phyloP scores from a whole-genome alignment of 2,113 vertebrate genomes.

The Okapia johnstoni region DNA sequence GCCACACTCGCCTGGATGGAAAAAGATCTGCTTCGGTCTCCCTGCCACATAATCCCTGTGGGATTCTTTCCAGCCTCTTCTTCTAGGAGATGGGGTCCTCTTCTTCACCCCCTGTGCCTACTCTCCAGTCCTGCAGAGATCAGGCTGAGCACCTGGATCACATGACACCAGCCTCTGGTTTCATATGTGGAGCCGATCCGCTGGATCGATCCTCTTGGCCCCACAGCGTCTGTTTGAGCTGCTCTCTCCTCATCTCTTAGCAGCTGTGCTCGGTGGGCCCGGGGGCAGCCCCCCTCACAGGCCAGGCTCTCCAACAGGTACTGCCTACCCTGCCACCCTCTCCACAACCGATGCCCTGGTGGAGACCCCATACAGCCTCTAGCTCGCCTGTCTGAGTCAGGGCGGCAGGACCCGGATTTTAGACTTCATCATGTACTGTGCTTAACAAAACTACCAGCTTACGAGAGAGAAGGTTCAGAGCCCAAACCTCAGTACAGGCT shows the following conservation, averaged over 20 bases:
- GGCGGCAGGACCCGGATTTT: fast-evolving
- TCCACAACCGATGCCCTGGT: fast-evolving
- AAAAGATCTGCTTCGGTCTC: background rate
- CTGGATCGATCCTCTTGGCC: background rate
- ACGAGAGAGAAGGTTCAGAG: background rate
- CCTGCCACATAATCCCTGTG: background rate
- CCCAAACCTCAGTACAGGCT: background rate
- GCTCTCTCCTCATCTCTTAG: background rate
- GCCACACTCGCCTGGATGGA: background rate
- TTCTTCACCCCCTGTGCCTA: background rate
- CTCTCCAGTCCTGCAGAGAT: background rate
- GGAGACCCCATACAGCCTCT: background rate
- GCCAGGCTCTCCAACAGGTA: background rate
- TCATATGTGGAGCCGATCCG: background rate
- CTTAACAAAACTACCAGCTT: background rate
- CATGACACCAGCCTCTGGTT: fast-evolving
- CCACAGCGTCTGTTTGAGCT: background rate
- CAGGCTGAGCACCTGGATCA: background rate
- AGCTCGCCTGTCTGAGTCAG: background rate
- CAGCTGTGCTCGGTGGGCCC: fast-evolving
- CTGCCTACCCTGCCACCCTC: background rate
- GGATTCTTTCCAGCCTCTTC: background rate
- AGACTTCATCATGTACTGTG: background rate
- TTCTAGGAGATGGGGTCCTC: background rate
- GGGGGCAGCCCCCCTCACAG: background rate